Conservation (phyloP, 2,888 invertebrate species). For the Argyra leucocephala region DNA sequence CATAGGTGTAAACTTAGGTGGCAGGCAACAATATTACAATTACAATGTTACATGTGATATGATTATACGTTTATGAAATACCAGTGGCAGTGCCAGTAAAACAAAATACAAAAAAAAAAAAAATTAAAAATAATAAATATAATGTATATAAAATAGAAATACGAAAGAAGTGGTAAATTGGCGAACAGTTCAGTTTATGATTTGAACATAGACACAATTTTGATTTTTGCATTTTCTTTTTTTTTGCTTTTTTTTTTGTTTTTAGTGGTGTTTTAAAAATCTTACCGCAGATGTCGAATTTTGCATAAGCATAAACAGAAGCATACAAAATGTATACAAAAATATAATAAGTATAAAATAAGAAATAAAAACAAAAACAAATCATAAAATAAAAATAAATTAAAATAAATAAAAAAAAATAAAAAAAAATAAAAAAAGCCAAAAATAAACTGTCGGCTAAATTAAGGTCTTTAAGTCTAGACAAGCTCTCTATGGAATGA, state of each 20-base stretch:
- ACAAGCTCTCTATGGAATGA: conserved; percentile 1
- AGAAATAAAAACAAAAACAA: neutral
- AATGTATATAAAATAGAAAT: too few relatives aligned
- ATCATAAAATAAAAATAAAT: neutral
- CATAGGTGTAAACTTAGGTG: neutral
- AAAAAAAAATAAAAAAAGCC: too few relatives aligned
- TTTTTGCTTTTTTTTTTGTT: neutral
- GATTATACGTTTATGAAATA: too few relatives aligned
- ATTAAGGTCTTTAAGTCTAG: conserved; percentile 13
- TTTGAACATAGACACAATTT: neutral
- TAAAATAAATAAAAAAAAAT: neutral
- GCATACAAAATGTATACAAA: neutral
- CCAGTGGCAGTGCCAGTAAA: conserved; percentile 13
- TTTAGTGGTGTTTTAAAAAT: neutral
- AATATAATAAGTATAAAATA: neutral
- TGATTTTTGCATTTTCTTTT: neutral
- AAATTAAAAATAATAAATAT: too few relatives aligned
- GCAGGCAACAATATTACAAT: neutral
- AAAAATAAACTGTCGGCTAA: conserved; percentile 1
- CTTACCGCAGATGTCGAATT: neutral
- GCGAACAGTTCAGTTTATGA: neutral
- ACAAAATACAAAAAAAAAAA: too few relatives aligned
- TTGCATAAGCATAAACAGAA: neutral
- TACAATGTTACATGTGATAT: too few relatives aligned
- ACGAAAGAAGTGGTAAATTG: neutral